Base-by-base conservation (phyloP, 2,113 vertebrate genomes). In the Romanogobio albipinnatus region DNA sequence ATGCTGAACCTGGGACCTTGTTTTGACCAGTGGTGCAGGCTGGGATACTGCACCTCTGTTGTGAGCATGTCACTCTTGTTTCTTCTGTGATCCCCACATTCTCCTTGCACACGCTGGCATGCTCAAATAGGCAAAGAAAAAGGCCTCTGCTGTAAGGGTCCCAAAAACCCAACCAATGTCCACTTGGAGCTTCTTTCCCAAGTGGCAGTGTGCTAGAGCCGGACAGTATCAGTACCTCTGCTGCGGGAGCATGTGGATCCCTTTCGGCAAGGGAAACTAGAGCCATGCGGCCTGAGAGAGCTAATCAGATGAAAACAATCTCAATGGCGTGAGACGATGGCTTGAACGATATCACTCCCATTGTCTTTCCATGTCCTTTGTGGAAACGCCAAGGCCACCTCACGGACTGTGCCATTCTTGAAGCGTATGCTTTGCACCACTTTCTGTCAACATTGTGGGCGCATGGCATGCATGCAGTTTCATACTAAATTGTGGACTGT, bases 1-100 rank as follows among this genome's bases (percentile, higher is more conserved):
- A 3, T 82, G 73, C 79, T 68, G 51, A 51, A n/a, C 22, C 26
- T 83, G 26, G 68, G 53, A 79, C n/a, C 22, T 47, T 71, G 45
- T 45, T 45, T 76, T 29, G 61, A 71, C 62, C 24, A 66, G 33
- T 39, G 61, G 61, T 66, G 70, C 86, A 81, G 86, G 56, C 58
- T 62, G 85, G 64, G 70, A 59, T 68, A 84, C 81, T 81, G 26
- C 66, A 24, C 59, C 78, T 43, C 33, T 10, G 62, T 15, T 49
- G 22, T 59, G 49, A 47, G 22, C 33, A 70, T 14, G 43, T 19
- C 36, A 56, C 17, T 56, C 17, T 9, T 3, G 11, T 26, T 76
- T 19, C 58, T 17, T 45, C 78, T 24, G 17, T 53, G 62, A 66
- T 19, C 36, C 49, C 17, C 45, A 13, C 56, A 19, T 58, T 56